Evolutionary conservation across 2,113 vertebrate genomes (phyloP), one percentile per base, ranked within the genome.

Genomic region (Oophaga pumilio): DNA sequence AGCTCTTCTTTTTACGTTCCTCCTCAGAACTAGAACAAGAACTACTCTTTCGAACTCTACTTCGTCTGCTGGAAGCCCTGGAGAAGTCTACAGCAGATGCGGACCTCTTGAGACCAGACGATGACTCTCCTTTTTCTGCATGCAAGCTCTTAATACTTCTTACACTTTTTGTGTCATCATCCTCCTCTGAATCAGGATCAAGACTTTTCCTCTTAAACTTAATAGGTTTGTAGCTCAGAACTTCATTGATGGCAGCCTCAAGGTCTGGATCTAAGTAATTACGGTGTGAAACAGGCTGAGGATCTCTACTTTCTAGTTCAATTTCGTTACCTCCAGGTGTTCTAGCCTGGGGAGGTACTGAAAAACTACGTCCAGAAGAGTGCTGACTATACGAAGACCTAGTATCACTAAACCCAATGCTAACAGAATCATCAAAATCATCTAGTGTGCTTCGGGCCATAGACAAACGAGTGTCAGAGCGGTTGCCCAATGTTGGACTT

Each of bases 191-290:
- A 84, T 97, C 96, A 0, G 91, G 92, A 64, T 96, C 97, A 78
- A 96, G 92, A 89, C 96, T 96, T 74, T 92, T 95, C 81, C 95
- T 94, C 91, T 96, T 95, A 76, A 96, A 95, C 20, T 93, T 89
- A 85, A 92, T 92, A 0, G 97, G 96, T 91, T 97, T 97, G 92
- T 97, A 99, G 91, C 93, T 99, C 89, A 99, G 91, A 28, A 99
- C 97, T 90, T 99, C 98, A 1, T 95, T 96, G 91, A 99, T 99
- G 83, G 98, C 97, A 0, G 97, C 97, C 89, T 99, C 98, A 90
- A 99, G 93, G 89, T 97, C 97, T 0, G 98, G 97, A 91, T 99
- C 97, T 0, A 99, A 94, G 92, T 97, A 99, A 91, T 94, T 97
- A 81, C 92, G 96, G 64, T 96, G 97, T 53, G 94, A 92, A 57